These are phyloP conservation scores for Montipora efflorescens DNA, from an alignment of 64 coral and sea anemone genomes.

Conservation along the genomic window DNA sequence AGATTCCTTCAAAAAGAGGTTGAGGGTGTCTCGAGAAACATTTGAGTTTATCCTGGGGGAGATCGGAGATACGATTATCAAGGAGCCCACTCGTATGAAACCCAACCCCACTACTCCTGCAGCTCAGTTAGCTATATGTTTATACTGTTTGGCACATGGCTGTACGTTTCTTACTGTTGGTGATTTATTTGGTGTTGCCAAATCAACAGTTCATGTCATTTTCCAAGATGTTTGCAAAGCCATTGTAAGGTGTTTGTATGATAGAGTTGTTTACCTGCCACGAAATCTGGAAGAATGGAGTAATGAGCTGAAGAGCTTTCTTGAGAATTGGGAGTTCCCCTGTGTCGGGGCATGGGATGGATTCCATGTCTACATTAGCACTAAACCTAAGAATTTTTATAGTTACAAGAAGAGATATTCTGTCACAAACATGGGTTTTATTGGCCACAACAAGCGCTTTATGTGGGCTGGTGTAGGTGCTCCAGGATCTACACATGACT, in stretches of 20 bases:
- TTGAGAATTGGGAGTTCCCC: conserved; percentile 65
- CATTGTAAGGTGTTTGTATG: not conserved
- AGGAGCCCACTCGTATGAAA: too few species aligned
- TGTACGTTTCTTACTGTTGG: not conserved
- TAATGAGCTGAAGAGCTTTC: conserved; percentile 41
- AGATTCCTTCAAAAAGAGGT: too few species aligned
- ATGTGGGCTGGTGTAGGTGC: conserved; percentile 56
- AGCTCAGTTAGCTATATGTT: conserved; percentile 6
- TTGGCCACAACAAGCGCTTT: not conserved
- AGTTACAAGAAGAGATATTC: conserved; percentile 64
- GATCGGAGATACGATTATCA: too few species aligned
- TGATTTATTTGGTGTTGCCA: not conserved
- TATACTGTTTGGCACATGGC: not conserved
- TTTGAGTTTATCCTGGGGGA: too few species aligned
- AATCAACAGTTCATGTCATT: not conserved
- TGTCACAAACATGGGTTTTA: conserved; percentile 52
- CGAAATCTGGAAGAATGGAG: conserved; percentile 28
- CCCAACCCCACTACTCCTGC: not conserved
- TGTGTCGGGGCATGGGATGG: conserved; percentile 62
- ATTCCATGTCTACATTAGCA: conserved; percentile 65
- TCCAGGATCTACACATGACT: conserved; percentile 53
- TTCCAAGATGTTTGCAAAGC: not conserved
- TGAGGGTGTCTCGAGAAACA: too few species aligned
- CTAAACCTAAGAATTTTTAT: conserved; percentile 53
- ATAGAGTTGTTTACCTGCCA: conserved; percentile 28